A percentile compares a stretch with the other conserved stretches of the same genome.
Evolutionary conservation across 2,113 vertebrate species (phyloP).

Genomic region (Pteropus alecto): DNA sequence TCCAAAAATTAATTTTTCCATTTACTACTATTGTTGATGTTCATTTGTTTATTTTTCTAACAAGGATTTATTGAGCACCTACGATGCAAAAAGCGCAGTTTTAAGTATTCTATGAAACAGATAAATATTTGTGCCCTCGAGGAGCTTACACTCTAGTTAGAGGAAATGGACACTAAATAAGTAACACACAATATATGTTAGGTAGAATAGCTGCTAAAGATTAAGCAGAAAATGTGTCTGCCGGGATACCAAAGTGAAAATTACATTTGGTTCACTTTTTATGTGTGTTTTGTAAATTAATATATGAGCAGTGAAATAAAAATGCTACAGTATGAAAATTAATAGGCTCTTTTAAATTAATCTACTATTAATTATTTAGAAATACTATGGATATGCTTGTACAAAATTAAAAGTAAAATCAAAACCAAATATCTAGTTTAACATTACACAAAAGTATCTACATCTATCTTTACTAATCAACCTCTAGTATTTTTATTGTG

Average conservation of each 20-base stretch:
- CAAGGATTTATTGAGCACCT: background rate
- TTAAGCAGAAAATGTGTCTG: background rate
- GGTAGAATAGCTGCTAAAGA: background rate
- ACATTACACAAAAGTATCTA: background rate
- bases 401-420: background rate
- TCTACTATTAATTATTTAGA: background rate
- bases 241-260: background rate
- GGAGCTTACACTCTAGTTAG: background rate
- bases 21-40: background rate
- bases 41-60: background rate
- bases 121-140: background rate
- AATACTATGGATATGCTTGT: background rate
- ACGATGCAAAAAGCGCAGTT: background rate
- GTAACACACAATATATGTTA: background rate
- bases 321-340: background rate
- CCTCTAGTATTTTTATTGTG: background rate
- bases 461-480: background rate
- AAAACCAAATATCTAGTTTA: background rate
- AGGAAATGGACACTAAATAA: background rate
- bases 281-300: background rate
- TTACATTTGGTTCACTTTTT: background rate
- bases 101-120: background rate
- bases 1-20: background rate
- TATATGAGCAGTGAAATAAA: background rate
- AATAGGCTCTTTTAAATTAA: background rate